phyloP scores from a whole-genome alignment of 2,797 vertebrate species.

The Etheostoma perlongum region DNA sequence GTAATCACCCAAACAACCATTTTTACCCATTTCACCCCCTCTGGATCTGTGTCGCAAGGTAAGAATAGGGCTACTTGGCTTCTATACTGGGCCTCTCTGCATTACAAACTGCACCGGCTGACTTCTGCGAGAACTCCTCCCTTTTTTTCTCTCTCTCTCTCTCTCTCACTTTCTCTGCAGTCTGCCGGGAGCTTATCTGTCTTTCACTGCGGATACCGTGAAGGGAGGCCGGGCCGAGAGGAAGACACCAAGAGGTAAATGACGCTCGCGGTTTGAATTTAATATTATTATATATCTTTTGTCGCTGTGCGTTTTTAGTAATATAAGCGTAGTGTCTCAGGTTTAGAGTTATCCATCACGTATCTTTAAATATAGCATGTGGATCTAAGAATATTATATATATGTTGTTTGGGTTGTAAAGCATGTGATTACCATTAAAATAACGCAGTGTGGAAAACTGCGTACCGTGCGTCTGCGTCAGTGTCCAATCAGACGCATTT shows the following conservation, averaged over 20 bases:
- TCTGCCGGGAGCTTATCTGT: constrained; percentile 40
- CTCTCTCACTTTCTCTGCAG: constrained; percentile 44
- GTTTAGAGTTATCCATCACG: neutral
- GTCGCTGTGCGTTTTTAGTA: constrained; percentile 5
- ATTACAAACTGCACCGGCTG: constrained; percentile 49
- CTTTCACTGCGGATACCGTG: constrained; percentile 64
- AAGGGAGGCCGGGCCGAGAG: constrained; percentile 53
- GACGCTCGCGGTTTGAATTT: constrained; percentile 20
- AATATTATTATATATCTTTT: neutral
- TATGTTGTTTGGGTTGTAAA: constrained; percentile 1
- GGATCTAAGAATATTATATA: neutral
- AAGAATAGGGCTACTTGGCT: constrained; percentile 65
- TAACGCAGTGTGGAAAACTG: constrained; percentile 33
- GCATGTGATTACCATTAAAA: constrained; percentile 41
- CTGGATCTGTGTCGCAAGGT: constrained; percentile 76
- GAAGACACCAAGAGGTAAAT: constrained; percentile 67
- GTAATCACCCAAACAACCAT: constrained; percentile 80
- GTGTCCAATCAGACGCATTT: constrained; percentile 73
- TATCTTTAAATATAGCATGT: neutral
- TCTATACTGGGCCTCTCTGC: constrained; percentile 58
- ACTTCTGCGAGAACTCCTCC: constrained; percentile 63
- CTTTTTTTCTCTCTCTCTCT: neutral
- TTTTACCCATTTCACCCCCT: constrained; percentile 76
- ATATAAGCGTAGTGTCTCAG: neutral
- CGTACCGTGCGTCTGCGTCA: constrained; percentile 36